Conservation (phyloP, 2,113 vertebrate genomes). For the Xiphorhynchus elegans region DNA sequence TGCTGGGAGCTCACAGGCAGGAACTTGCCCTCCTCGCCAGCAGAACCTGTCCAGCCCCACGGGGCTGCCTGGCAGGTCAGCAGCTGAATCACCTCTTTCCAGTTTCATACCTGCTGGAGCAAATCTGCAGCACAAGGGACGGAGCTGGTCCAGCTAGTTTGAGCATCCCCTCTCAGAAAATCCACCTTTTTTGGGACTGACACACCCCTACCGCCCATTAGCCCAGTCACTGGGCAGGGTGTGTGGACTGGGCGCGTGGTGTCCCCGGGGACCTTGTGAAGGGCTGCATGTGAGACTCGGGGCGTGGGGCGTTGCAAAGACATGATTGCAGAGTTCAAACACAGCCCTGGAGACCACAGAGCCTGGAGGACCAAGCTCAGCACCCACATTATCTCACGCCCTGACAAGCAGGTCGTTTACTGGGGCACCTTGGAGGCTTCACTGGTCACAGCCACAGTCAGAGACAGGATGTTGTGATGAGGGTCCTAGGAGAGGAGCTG, state of each 20-base stretch:
- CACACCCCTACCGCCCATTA: background rate
- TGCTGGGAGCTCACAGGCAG: background rate
- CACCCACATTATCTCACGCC: background rate
- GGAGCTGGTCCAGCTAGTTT: background rate
- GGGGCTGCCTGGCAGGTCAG: background rate
- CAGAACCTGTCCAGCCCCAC: background rate
- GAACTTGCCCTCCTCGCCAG: background rate
- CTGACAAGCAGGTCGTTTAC: background rate
- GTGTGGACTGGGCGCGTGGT: background rate
- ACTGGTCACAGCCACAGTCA: accelerated
- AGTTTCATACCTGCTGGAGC: background rate
- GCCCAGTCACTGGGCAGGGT: background rate
- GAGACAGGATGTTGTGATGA: background rate
- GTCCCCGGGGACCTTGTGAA: background rate
- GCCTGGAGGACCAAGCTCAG: background rate
- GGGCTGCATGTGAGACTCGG: background rate
- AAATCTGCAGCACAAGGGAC: background rate
- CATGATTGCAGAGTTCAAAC: background rate
- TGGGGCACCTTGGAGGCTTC: background rate
- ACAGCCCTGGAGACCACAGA: background rate
- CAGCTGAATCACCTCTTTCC: background rate
- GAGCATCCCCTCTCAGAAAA: background rate
- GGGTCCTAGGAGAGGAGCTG: background rate
- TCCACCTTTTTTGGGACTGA: background rate
- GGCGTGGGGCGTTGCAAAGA: background rate